Base-by-base conservation (phyloP, 2,888 invertebrate species). In the Hofmannophila pseudospretella region DNA sequence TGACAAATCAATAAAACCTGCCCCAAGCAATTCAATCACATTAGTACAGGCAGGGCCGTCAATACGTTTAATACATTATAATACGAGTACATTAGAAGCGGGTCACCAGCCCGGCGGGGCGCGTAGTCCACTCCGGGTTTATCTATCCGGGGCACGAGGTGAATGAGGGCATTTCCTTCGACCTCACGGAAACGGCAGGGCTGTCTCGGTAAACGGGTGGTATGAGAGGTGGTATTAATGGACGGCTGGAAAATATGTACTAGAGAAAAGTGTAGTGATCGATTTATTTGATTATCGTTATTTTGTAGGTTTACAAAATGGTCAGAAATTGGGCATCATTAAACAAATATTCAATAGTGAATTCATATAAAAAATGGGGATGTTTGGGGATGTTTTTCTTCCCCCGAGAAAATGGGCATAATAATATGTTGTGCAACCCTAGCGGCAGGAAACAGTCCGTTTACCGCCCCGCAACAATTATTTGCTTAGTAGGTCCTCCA, bases 81-180 rank as follows among this genome's bases (percentile, higher is more conserved):
- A 10, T 25, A n/a, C n/a, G 4, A 25, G 9, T 27, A 2, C 11
- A 4, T 11, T 27, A 35, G 40, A 48, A 44, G 38, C 43, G 27
- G 49, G 55, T 46, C 33, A 31, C 29, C n/a, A n/a, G 47, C 39
- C 41, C n/a, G n/a, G 34, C 39, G 36, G 34, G 38, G 42, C 38
- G 37, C 32, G 38, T 22, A 28, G 39, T 40, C 54, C 8, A 29
- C 12, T 40, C 45, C 53, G 19, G 19, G 16, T 30, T 58, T 57
- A 62, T 54, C 56, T 59, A 61, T 60, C 48, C 51, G 54, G 65
- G 58, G 44, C 61, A 36, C 26, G 34, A 8, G 20, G 20, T n/a
- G 23, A 23, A 23, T n/a, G 23, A 38, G 47, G 54, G 41, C 44
- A 47, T 49, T 61, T 50, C 58, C 57, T 51, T 30, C 32, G 32